phyloP scores from a whole-genome alignment of 2,888 invertebrate genomes.

The Tuta absoluta region DNA sequence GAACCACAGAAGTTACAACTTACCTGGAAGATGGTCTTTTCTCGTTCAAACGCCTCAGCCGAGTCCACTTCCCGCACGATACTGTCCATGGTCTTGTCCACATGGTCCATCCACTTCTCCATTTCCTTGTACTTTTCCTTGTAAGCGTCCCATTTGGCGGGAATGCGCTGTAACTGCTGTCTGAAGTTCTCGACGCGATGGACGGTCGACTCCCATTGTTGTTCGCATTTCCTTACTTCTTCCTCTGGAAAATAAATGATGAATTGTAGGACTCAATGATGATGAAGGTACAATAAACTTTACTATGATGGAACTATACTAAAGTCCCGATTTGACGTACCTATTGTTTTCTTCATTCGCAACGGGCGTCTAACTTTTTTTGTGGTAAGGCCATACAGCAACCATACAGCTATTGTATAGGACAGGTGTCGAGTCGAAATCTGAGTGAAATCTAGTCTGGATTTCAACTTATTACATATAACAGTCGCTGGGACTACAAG shows the following conservation, averaged over 20 bases:
- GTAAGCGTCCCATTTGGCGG: conserved; percentile 95
- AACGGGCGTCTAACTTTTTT: no score
- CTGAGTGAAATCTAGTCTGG: no score
- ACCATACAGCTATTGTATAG: no score
- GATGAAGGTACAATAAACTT: no score
- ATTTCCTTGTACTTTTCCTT: conserved; percentile 90
- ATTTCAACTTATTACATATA: no score
- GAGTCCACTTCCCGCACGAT: conserved; percentile 92
- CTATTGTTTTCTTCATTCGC: no score
- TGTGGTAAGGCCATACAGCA: no score
- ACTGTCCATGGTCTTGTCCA: conserved; percentile 90
- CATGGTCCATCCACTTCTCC: conserved; percentile 94
- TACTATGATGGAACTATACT: no score
- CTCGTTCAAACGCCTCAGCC: conserved; percentile 93
- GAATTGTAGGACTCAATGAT: no score
- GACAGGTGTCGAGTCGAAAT: no score
- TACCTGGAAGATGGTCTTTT: conserved; percentile 95
- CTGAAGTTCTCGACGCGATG: conserved; percentile 86
- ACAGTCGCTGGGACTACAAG: no score
- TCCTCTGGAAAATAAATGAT: conserved; percentile 60
- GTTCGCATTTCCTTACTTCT: conserved; percentile 85
- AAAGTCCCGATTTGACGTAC: no score
- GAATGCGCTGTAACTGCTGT: conserved; percentile 82
- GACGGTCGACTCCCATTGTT: conserved; percentile 88
- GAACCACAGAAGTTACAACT: conserved; percentile 40